Conservation (phyloP, 2,888 invertebrate species). For the Calephelis perditalis region DNA sequence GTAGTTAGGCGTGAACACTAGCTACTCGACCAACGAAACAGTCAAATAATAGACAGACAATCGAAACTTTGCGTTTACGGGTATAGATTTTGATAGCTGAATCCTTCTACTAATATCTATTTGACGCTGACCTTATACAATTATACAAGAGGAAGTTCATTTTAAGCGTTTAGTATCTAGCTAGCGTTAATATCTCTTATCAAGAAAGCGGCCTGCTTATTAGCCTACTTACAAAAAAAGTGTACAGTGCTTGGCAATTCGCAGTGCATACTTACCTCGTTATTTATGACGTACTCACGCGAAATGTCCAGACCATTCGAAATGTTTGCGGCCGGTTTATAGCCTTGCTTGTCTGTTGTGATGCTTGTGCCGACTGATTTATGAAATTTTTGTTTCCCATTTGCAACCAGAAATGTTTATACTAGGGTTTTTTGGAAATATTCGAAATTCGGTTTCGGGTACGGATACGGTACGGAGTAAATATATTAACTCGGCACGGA, state of each 20-base stretch:
- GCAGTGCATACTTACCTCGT: not conserved
- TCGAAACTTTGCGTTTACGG: no score
- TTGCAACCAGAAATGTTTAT: not conserved
- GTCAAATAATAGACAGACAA: no score
- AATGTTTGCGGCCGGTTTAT: constrained; percentile 6
- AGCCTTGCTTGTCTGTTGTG: constrained; percentile 2
- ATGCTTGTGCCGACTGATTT: constrained; percentile 2
- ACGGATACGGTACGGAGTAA: not conserved
- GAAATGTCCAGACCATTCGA: not conserved
- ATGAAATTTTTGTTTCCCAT: constrained; percentile 4
- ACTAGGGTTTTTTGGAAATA: not conserved
- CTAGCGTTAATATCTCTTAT: not conserved
- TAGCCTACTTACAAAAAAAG: not conserved
- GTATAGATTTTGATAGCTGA: no score
- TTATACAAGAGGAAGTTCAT: no score
- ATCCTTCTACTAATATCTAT: no score
- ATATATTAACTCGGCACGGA: no score
- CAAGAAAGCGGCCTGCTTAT: not conserved
- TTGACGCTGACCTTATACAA: no score
- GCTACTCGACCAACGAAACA: no score
- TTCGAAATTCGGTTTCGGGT: not conserved
- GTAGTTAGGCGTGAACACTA: no score
- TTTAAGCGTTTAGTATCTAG: no score
- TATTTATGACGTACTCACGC: not conserved
- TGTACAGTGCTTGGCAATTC: not conserved